phyloP scores from a whole-genome alignment of 2,888 invertebrate species.

The Mythimna lalbum region DNA sequence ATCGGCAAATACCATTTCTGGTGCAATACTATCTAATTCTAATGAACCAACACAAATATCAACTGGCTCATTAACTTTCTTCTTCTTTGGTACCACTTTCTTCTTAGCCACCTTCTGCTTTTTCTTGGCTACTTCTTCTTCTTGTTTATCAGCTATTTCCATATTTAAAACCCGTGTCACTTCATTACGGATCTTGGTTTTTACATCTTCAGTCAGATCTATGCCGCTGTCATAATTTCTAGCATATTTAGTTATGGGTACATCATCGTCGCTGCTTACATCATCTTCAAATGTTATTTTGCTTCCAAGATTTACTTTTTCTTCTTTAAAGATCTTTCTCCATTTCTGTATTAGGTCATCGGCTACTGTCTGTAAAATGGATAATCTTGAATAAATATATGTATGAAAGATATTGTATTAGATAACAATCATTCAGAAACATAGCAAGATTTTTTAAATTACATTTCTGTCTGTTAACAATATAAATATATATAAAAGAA shows the following conservation, averaged over 20 bases:
- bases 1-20: conserved; percentile 82
- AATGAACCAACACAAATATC: conserved; percentile 14
- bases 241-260: conserved; percentile 81
- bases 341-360: conserved; percentile 77
- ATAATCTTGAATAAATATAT: not conserved
- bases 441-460: too few species aligned
- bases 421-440: too few species aligned
- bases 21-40: conserved; percentile 44
- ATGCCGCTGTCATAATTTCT: conserved; percentile 76
- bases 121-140: conserved; percentile 40
- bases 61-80: conserved; percentile 48
- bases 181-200: conserved; percentile 76
- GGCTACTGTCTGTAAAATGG: conserved; percentile 74
- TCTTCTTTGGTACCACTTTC: conserved; percentile 48
- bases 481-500: too few species aligned
- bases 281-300: conserved; percentile 32
- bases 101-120: conserved; percentile 41
- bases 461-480: too few species aligned
- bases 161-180: conserved; percentile 71
- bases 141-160: conserved; percentile 45
- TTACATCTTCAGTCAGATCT: conserved; percentile 79
- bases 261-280: conserved; percentile 80
- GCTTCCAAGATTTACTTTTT: conserved; percentile 56
- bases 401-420: too few species aligned
- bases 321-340: conserved; percentile 71